These are phyloP conservation scores for Leptodactylus fallax DNA, from an alignment of 2,797 vertebrate genomes.

Conservation along the genomic window DNA sequence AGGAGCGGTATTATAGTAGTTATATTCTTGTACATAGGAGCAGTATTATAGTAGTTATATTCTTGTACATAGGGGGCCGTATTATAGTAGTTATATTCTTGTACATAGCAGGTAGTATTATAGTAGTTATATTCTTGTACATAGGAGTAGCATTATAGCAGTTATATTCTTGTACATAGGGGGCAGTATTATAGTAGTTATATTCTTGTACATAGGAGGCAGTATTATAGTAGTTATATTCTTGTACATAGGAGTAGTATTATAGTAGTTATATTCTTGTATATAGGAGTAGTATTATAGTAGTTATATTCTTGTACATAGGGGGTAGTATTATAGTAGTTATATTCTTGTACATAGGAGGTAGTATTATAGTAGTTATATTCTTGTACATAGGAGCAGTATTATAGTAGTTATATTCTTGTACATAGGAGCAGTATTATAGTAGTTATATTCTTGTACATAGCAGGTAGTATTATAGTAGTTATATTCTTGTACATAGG, in stretches of 20 bases:
- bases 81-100: no score
- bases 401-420: no score
- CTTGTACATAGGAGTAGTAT: not conserved
- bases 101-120: no score
- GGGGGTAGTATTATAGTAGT: not conserved
- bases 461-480: no score
- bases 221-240: conserved; percentile 8
- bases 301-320: no score
- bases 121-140: no score
- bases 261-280: conserved; percentile 2
- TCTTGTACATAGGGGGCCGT: no score
- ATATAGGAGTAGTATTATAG: not conserved
- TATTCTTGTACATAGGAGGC: not conserved
- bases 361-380: no score
- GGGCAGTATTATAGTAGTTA: not conserved
- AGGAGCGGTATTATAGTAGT: conserved; percentile 3
- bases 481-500: no score
- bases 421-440: not conserved
- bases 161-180: no score
- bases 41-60: conserved; percentile 11
- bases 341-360: not conserved
- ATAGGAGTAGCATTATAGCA: no score
- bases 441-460: not conserved
- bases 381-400: no score
- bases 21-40: conserved; percentile 2